Percentiles rank a stretch among this genome's conserved stretches.
phyloP scores from a whole-genome alignment of 2,888 invertebrate genomes.

The Nasonovia ribisnigri region DNA sequence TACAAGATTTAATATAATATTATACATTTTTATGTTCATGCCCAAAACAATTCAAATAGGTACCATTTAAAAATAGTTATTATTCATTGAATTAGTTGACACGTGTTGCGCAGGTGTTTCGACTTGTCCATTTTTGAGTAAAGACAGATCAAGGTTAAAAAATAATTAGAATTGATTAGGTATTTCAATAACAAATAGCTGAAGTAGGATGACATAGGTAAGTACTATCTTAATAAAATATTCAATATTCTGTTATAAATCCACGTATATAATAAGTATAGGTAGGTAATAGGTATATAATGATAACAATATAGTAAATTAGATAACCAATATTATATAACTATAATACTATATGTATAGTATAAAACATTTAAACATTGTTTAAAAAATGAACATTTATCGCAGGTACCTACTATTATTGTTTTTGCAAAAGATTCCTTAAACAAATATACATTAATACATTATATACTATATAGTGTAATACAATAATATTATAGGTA shows the following conservation, averaged over 20 bases:
- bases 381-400: neutral
- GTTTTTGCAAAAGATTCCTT: neutral
- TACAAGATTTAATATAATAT: neutral
- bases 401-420: neutral
- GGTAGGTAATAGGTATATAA: neutral
- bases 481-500: neutral
- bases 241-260: neutral
- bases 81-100: constrained; percentile 22
- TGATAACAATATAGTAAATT: neutral
- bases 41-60: neutral
- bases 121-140: neutral
- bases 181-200: neutral
- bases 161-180: constrained; percentile 20
- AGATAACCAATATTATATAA: neutral
- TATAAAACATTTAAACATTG: neutral
- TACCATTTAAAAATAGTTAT: constrained; percentile 9
- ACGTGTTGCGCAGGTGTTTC: constrained; percentile 1
- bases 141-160: constrained; percentile 27
- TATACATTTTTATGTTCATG: neutral
- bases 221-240: neutral
- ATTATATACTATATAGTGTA: neutral
- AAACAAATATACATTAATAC: neutral
- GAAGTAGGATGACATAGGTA: neutral
- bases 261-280: neutral
- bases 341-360: too few species aligned